Evolutionary conservation across 2,113 vertebrate species (phyloP).

Genomic region (Oenanthe oenanthe): DNA sequence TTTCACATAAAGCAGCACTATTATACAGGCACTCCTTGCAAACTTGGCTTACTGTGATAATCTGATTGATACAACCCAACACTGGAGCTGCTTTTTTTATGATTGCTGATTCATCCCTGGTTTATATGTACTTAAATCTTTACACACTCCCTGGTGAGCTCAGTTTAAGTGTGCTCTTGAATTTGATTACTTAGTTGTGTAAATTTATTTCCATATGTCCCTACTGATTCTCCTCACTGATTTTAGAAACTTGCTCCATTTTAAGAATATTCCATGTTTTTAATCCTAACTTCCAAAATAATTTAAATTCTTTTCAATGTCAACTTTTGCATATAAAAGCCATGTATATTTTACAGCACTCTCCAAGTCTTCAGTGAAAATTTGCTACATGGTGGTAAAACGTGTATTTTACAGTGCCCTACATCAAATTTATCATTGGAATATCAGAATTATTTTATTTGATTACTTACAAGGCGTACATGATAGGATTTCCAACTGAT

Average conservation of each 20-base stretch:
- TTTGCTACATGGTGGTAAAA: neutral
- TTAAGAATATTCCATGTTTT: neutral
- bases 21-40: neutral
- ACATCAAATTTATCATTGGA: neutral
- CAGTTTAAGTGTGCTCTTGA: neutral
- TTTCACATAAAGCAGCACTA: neutral
- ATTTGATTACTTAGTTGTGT: neutral
- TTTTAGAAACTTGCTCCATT: neutral
- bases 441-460: neutral
- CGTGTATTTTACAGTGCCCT: neutral
- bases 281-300: neutral
- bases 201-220: neutral
- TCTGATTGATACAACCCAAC: neutral
- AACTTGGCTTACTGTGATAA: neutral
- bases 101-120: neutral
- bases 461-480: neutral
- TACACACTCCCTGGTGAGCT: neutral
- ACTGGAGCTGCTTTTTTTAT: neutral
- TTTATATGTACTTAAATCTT: neutral
- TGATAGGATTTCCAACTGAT: neutral
- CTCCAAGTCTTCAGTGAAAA: neutral
- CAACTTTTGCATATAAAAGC: neutral
- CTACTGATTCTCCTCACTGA: neutral
- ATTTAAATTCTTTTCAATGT: neutral
- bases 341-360: neutral